Conservation (phyloP, 23 tunicate genomes). For the Ciona savignyi region DNA sequence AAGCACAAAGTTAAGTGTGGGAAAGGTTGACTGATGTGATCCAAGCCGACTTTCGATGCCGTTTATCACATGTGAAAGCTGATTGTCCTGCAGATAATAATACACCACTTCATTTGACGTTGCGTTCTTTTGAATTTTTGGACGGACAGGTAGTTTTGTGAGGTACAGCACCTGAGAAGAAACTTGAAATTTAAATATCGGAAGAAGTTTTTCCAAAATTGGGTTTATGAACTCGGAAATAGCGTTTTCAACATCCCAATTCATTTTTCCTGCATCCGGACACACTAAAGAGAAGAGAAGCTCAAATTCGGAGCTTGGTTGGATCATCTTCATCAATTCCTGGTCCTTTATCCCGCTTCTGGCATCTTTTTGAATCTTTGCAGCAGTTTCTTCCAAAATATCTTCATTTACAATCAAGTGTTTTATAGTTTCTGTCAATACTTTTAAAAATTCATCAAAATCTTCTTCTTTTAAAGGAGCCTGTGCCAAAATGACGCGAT, state of each 20-base stretch:
- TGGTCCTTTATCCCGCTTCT: background rate
- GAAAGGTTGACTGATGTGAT: constrained; percentile 62
- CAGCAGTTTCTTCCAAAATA: constrained; percentile 12
- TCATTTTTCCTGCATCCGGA: constrained; percentile 45
- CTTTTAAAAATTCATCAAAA: background rate
- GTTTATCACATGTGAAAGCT: constrained; percentile 71
- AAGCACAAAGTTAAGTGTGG: constrained; percentile 87
- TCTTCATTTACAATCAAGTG: constrained; percentile 27
- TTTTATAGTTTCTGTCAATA: constrained; percentile 8
- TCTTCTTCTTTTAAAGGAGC: background rate
- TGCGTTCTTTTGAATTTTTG: constrained; percentile 10
- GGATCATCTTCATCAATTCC: constrained; percentile 39
- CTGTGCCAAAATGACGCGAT: background rate
- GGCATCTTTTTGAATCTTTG: constrained; percentile 1
- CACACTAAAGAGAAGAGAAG: constrained; percentile 55
- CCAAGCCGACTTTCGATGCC: constrained; percentile 75
- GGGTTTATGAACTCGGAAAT: constrained; percentile 19
- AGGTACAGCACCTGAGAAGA: constrained; percentile 73
- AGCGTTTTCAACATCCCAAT: constrained; percentile 56
- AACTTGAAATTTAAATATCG: constrained; percentile 43
- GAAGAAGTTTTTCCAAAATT: constrained; percentile 36
- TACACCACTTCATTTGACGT: background rate
- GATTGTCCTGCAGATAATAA: constrained; percentile 21
- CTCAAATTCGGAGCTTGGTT: constrained; percentile 53
- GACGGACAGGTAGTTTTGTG: constrained; percentile 37